These are phyloP conservation scores for Struthio camelus DNA, from an alignment of 2,113 vertebrate species.

Conservation along the genomic window DNA sequence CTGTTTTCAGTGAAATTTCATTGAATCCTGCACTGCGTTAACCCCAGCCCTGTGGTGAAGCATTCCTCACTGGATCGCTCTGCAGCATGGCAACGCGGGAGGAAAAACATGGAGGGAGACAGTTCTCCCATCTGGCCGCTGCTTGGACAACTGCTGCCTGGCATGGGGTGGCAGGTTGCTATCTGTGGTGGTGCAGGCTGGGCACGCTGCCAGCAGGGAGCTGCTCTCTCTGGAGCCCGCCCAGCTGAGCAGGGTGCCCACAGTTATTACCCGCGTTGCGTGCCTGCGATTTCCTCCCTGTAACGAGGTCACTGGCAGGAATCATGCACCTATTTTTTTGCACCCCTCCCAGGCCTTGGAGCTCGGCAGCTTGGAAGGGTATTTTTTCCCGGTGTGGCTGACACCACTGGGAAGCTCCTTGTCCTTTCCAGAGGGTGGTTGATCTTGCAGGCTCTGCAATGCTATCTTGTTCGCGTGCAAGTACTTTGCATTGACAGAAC, in stretches of 20 bases:
- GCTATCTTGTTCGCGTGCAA: background rate
- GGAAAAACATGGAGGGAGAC: rapidly evolving
- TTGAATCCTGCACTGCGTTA: background rate
- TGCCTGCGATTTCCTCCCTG: background rate
- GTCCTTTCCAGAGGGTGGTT: background rate
- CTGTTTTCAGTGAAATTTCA: background rate
- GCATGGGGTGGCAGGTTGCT: rapidly evolving
- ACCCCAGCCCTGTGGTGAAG: rapidly evolving
- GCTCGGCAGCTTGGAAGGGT: background rate
- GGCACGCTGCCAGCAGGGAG: rapidly evolving
- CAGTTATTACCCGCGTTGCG: rapidly evolving
- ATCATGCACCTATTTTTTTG: background rate
- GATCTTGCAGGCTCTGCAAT: rapidly evolving
- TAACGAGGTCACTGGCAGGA: background rate
- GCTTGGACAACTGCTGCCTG: background rate
- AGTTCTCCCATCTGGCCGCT: background rate
- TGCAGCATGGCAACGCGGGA: rapidly evolving
- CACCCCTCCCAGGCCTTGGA: too few relatives aligned
- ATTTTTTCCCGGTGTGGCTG: background rate
- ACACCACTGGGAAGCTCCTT: background rate
- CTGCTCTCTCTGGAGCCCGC: background rate
- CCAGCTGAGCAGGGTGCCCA: background rate
- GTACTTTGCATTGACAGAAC: background rate
- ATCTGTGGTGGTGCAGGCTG: rapidly evolving
- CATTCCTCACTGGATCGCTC: background rate